Evolutionary conservation across 2,888 invertebrate genomes (phyloP).

Genomic region (Quadroppia sp.): DNA sequence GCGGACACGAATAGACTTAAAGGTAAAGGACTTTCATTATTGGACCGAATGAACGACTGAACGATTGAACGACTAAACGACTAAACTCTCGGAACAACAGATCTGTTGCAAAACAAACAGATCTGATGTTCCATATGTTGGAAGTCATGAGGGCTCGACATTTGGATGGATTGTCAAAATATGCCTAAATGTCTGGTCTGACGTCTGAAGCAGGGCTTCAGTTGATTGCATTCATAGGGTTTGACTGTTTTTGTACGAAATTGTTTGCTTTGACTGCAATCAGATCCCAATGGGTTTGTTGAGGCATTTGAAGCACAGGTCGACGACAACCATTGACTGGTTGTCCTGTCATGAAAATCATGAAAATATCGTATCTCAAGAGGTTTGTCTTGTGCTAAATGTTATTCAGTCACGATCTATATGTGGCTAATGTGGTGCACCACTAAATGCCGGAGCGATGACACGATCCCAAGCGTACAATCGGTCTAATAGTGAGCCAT

Average conservation of each 20-base stretch:
- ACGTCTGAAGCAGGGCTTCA: background rate
- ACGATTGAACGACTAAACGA: background rate
- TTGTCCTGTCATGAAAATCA: slow-evolving; percentile 35
- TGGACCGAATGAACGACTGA: background rate
- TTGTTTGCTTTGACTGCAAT: slow-evolving; percentile 2
- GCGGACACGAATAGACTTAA: slow-evolving; percentile 21
- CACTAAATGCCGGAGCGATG: slow-evolving; percentile 22
- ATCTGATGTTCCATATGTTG: slow-evolving; percentile 18
- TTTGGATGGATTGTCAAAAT: slow-evolving; percentile 23
- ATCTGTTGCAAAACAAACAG: slow-evolving; percentile 11
- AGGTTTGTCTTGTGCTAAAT: slow-evolving; percentile 22
- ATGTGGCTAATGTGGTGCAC: slow-evolving; percentile 3
- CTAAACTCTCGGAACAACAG: background rate
- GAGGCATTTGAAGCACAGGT: background rate
- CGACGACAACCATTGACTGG: slow-evolving; percentile 26
- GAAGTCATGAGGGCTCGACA: background rate
- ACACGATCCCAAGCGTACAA: slow-evolving; percentile 32
- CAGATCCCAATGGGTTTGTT: slow-evolving; percentile 7
- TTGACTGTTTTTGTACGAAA: background rate
- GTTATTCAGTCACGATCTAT: slow-evolving; percentile 31
- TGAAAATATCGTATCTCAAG: slow-evolving; percentile 28
- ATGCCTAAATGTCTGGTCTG: slow-evolving; percentile 24
- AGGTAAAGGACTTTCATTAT: slow-evolving; percentile 25
- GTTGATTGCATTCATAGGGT: slow-evolving; percentile 6
- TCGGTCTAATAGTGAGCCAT: slow-evolving; percentile 18